phyloP scores from a whole-genome alignment of 2,888 invertebrate species.

The Phymatocera aterrima region DNA sequence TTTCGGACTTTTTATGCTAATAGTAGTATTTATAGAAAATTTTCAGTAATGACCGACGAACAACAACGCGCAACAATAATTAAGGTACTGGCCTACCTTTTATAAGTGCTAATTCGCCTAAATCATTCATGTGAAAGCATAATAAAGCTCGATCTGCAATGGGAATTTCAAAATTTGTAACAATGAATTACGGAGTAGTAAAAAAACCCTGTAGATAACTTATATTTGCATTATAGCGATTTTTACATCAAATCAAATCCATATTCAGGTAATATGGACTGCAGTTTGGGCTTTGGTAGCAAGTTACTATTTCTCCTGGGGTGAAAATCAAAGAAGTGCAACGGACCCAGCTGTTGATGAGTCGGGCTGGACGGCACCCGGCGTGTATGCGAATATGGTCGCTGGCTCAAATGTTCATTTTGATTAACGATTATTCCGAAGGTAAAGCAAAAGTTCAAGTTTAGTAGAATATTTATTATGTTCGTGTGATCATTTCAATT shows the following conservation, averaged over 20 bases:
- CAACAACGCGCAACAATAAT: not conserved
- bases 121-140: not conserved
- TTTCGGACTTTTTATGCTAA: not conserved
- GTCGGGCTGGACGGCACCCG: constrained; percentile 65
- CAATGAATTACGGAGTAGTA: too few species aligned
- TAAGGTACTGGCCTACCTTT: too few species aligned
- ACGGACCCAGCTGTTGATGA: constrained; percentile 60
- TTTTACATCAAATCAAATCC: not conserved
- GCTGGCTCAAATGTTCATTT: not conserved
- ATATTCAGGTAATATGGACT: constrained; percentile 50
- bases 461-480: too few species aligned
- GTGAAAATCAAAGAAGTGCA: constrained; percentile 54
- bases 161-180: too few species aligned
- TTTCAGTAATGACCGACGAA: constrained; percentile 9
- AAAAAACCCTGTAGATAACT: not conserved
- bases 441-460: too few species aligned
- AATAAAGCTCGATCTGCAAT: not conserved
- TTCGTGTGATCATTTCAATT: too few species aligned
- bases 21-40: not conserved
- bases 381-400: constrained; percentile 55
- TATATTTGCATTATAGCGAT: not conserved
- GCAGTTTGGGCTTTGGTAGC: constrained; percentile 57
- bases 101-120: too few species aligned
- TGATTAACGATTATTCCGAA: not conserved
- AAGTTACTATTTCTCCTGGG: constrained; percentile 63